Percentiles rank a stretch among this genome's conserved stretches.
These are phyloP conservation scores for Drosophila equinoxialis DNA, from an alignment of 1,140 invertebrate species.

Conservation along the genomic window DNA sequence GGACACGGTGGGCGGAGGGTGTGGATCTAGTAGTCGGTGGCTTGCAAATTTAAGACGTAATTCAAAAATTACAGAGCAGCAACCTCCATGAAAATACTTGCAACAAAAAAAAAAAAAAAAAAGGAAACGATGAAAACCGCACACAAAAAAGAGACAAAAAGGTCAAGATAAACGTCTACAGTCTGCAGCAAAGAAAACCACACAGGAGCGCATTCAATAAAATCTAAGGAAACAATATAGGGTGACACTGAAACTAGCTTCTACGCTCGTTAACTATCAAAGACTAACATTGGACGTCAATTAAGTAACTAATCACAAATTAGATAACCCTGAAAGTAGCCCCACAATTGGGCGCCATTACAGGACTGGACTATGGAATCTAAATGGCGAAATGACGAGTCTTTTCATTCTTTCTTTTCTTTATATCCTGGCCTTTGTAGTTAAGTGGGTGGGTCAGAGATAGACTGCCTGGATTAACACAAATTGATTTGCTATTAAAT, in stretches of 20 bases:
- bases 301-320: too few species aligned
- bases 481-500: constrained; percentile 82
- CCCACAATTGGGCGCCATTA: not conserved
- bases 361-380: too few species aligned
- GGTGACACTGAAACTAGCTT: too few species aligned
- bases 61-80: constrained; percentile 77
- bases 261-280: too few species aligned
- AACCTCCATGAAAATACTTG: constrained; percentile 10
- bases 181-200: not conserved
- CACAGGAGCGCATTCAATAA: not conserved
- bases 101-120: constrained; percentile 3
- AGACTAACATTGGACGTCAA: too few species aligned
- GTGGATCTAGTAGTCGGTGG: constrained; percentile 38
- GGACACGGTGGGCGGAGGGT: not conserved
- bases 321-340: not conserved
- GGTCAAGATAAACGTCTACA: constrained; percentile 6
- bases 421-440: constrained; percentile 37
- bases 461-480: constrained; percentile 69
- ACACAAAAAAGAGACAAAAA: constrained; percentile 9
- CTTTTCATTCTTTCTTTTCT: not conserved
- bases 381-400: not conserved
- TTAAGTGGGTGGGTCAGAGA: constrained; percentile 65
- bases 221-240: too few species aligned
- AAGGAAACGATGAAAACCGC: not conserved
- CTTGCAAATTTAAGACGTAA: constrained; percentile 68